Conservation (phyloP, 2,113 vertebrate genomes). For the Boleophthalmus pectinirostris region DNA sequence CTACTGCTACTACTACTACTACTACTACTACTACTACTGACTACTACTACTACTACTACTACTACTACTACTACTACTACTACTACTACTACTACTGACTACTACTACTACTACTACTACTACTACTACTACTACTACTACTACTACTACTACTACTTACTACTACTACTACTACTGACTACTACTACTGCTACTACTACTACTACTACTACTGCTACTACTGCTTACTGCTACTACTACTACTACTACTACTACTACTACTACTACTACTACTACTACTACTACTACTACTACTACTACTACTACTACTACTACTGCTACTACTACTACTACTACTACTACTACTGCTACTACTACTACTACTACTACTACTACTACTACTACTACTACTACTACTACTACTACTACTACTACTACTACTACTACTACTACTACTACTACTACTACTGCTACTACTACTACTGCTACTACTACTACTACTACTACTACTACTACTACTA, state of each 20-base stretch:
- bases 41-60: too few relatives aligned
- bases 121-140: not conserved
- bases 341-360: constrained; percentile 41
- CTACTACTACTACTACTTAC: too few relatives aligned
- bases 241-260: too few relatives aligned
- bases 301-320: constrained; percentile 42
- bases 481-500: too few relatives aligned
- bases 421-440: too few relatives aligned
- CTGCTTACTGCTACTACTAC: not conserved
- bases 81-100: too few relatives aligned
- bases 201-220: constrained; percentile 43
- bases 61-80: constrained; percentile 42
- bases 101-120: constrained; percentile 44
- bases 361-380: not conserved
- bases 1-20: constrained; percentile 41
- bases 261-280: constrained; percentile 41
- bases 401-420: constrained; percentile 42
- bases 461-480: not conserved
- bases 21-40: not conserved
- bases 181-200: too few relatives aligned
- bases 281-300: too few relatives aligned
- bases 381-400: too few relatives aligned
- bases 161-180: constrained; percentile 43
- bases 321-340: not conserved
- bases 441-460: constrained; percentile 43